These are phyloP conservation scores for Cebidichthys violaceus DNA, from an alignment of 2,113 vertebrate species.

Conservation along the genomic window DNA sequence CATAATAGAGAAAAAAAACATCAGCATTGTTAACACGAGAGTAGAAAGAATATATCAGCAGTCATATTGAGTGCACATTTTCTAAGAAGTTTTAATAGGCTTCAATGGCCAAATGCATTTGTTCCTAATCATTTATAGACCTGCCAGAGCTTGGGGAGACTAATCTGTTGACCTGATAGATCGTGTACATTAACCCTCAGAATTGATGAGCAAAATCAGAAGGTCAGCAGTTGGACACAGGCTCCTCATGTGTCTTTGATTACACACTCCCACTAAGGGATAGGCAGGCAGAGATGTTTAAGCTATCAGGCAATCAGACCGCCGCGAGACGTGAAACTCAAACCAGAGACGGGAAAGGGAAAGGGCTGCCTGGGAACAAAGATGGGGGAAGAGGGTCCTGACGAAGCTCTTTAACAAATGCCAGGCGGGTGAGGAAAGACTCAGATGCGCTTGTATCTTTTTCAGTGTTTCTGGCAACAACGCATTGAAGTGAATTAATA, in stretches of 20 bases:
- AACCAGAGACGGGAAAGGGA: constrained; percentile 75
- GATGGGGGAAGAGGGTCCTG: constrained; percentile 58
- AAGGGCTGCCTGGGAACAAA: constrained; percentile 69
- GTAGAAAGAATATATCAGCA: constrained; percentile 33
- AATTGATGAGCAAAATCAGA: constrained; percentile 84
- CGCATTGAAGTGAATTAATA: constrained; percentile 57
- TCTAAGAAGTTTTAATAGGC: constrained; percentile 47
- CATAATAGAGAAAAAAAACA: constrained; percentile 40
- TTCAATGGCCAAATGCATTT: constrained; percentile 55
- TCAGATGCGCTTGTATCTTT: constrained; percentile 65
- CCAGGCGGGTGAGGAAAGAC: constrained; percentile 66
- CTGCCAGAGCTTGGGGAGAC: constrained; percentile 57
- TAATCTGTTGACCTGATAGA: constrained; percentile 76
- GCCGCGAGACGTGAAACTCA: constrained; percentile 81
- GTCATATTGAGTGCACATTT: constrained; percentile 42
- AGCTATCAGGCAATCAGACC: constrained; percentile 85
- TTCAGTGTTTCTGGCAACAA: constrained; percentile 59
- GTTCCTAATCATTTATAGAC: constrained; percentile 69
- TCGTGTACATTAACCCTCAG: constrained; percentile 75
- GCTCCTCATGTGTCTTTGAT: constrained; percentile 84
- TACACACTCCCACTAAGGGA: constrained; percentile 78
- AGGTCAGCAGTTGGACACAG: constrained; percentile 79
- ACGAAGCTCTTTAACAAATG: constrained; percentile 74
- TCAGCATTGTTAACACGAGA: constrained; percentile 49
- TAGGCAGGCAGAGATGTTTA: constrained; percentile 78